phyloP scores from a whole-genome alignment of 2,113 vertebrate species.

The Hucho hucho region DNA sequence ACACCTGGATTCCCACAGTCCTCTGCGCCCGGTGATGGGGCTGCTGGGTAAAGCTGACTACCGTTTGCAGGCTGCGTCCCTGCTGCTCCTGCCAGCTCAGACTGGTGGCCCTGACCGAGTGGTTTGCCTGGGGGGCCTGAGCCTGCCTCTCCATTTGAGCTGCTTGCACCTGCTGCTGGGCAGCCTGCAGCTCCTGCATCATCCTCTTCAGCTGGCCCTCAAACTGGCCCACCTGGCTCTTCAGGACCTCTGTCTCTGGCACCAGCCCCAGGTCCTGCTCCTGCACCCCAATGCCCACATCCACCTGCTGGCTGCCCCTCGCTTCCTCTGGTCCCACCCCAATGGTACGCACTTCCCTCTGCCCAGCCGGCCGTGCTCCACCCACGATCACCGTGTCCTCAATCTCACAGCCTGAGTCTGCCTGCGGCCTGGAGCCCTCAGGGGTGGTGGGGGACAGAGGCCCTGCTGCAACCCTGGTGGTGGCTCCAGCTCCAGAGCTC shows the following conservation, averaged over 20 bases:
- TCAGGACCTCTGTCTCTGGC: slow-evolving; percentile 67
- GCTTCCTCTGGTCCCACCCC: slow-evolving; percentile 70
- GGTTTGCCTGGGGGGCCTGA: slow-evolving; percentile 54
- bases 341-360: slow-evolving; percentile 69
- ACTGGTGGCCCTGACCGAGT: slow-evolving; percentile 71
- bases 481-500: slow-evolving; percentile 26
- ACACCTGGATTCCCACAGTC: slow-evolving; percentile 78
- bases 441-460: neutral
- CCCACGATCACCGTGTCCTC: slow-evolving; percentile 74
- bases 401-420: slow-evolving; percentile 72
- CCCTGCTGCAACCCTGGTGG: neutral
- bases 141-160: too few relatives aligned
- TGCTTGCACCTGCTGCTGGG: slow-evolving; percentile 52
- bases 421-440: slow-evolving; percentile 40
- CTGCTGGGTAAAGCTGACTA: slow-evolving; percentile 74
- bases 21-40: slow-evolving; percentile 68
- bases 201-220: slow-evolving; percentile 79
- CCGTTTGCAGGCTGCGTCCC: slow-evolving; percentile 64
- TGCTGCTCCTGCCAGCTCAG: slow-evolving; percentile 70
- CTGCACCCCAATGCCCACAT: slow-evolving; percentile 74
- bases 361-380: slow-evolving; percentile 57
- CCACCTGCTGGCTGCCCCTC: slow-evolving; percentile 45
- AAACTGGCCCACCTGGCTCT: slow-evolving; percentile 75
- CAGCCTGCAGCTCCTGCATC: slow-evolving; percentile 71
- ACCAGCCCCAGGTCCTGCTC: slow-evolving; percentile 81